Percentiles rank a stretch among this genome's conserved stretches.
phyloP scores from a whole-genome alignment of 2,888 invertebrate species.

The Steinernema hermaphroditum region DNA sequence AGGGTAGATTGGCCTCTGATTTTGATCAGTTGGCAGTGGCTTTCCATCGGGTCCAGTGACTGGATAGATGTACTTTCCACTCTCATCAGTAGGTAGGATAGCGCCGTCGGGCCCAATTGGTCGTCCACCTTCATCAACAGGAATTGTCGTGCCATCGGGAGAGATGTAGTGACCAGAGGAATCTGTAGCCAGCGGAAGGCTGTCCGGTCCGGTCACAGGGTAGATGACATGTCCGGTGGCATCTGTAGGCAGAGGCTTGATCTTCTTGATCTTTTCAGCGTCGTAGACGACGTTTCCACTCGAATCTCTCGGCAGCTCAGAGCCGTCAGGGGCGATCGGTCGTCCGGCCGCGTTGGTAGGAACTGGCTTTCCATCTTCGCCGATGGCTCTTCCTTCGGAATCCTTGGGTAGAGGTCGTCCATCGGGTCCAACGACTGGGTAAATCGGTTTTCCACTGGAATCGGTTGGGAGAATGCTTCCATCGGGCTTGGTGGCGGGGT shows the following conservation, averaged over 20 bases:
- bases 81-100: slow-evolving; percentile 36
- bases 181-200: not conserved
- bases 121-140: not conserved
- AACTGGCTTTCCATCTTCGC: slow-evolving; percentile 42
- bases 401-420: slow-evolving; percentile 25
- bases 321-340: slow-evolving; percentile 34
- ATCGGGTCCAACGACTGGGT: slow-evolving; percentile 32
- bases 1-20: slow-evolving; percentile 41
- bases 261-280: not conserved
- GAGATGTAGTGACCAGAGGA: not conserved
- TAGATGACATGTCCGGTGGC: slow-evolving; percentile 36
- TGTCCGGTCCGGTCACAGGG: slow-evolving; percentile 5
- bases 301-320: not conserved
- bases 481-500: slow-evolving; percentile 32
- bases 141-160: not conserved
- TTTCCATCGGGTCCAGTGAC: slow-evolving; percentile 39
- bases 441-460: slow-evolving; percentile 38
- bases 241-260: slow-evolving; percentile 30
- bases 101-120: not conserved
- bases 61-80: slow-evolving; percentile 33
- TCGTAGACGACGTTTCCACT: slow-evolving; percentile 26
- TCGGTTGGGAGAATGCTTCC: slow-evolving; percentile 47
- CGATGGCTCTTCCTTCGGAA: slow-evolving; percentile 38
- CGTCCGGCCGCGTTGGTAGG: slow-evolving; percentile 46
- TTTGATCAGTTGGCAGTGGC: slow-evolving; percentile 43